phyloP scores from a whole-genome alignment of 2,113 vertebrate species.

The Cnemophilus loriae region DNA sequence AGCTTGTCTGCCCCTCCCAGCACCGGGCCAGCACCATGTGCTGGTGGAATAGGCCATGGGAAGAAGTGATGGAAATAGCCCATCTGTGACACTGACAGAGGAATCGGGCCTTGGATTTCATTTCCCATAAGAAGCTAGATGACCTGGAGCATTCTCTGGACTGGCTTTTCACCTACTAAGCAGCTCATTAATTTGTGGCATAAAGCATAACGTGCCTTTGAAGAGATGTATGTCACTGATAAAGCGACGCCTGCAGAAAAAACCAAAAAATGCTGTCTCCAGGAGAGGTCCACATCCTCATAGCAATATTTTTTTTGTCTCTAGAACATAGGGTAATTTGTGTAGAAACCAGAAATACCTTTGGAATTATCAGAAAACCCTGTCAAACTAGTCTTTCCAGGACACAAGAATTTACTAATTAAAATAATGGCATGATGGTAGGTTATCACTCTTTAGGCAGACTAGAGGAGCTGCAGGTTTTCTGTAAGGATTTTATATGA shows the following conservation, averaged over 20 bases:
- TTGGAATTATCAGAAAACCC: background rate
- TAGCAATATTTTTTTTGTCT: background rate
- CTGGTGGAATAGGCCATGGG: background rate
- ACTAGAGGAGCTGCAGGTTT: background rate
- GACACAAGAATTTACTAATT: background rate
- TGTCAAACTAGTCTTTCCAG: background rate
- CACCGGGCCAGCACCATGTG: rapidly evolving
- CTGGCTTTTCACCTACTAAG: background rate
- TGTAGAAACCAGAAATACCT: background rate
- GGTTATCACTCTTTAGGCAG: background rate
- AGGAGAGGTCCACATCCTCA: background rate
- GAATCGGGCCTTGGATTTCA: rapidly evolving
- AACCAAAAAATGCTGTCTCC: background rate
- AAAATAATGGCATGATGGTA: background rate
- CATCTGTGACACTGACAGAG: background rate
- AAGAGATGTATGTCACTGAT: background rate
- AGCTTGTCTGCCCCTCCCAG: background rate
- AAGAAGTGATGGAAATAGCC: rapidly evolving
- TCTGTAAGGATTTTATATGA: background rate
- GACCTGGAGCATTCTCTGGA: background rate
- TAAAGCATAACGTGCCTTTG: background rate
- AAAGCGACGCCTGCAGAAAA: background rate
- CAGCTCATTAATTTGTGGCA: background rate
- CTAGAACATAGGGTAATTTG: too few species aligned
- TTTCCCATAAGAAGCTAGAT: rapidly evolving